Evolutionary conservation across 1,140 invertebrate genomes (phyloP).

Genomic region (Colletes gigas): DNA sequence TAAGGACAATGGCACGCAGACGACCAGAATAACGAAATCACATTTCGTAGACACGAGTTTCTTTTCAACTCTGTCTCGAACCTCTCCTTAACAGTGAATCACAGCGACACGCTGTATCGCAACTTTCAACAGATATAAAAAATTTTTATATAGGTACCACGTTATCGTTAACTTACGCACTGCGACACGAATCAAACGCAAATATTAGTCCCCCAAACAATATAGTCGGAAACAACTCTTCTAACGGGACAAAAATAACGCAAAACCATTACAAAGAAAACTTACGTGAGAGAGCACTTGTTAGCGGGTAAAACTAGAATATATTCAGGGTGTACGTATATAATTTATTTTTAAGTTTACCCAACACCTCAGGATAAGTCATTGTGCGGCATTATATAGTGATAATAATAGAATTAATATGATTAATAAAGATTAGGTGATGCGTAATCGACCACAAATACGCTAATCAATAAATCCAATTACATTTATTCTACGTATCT

Average conservation of each 20-base stretch:
- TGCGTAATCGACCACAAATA: conserved; percentile 22
- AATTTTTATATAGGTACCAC: background rate
- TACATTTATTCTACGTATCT: background rate
- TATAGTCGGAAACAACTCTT: too few species aligned
- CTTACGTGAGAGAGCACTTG: background rate
- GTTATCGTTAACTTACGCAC: background rate
- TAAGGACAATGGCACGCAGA: too few species aligned
- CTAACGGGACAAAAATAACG: background rate
- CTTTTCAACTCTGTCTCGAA: too few species aligned
- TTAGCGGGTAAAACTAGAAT: conserved; percentile 1
- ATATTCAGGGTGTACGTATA: background rate
- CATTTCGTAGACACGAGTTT: too few species aligned
- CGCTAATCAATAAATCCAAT: background rate
- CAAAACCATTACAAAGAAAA: background rate
- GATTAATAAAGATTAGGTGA: conserved; percentile 31
- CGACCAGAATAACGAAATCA: too few species aligned
- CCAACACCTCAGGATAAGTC: background rate
- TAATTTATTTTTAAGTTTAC: conserved; percentile 20
- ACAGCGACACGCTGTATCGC: too few species aligned
- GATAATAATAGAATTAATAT: conserved; percentile 14
- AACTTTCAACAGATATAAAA: background rate
- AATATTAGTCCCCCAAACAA: too few species aligned
- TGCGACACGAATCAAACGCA: too few species aligned
- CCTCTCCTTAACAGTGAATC: too few species aligned
- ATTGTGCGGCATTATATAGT: conserved; percentile 50